Base-by-base conservation (phyloP, 2,888 invertebrate genomes). In the Chaitophorus viminalis region DNA sequence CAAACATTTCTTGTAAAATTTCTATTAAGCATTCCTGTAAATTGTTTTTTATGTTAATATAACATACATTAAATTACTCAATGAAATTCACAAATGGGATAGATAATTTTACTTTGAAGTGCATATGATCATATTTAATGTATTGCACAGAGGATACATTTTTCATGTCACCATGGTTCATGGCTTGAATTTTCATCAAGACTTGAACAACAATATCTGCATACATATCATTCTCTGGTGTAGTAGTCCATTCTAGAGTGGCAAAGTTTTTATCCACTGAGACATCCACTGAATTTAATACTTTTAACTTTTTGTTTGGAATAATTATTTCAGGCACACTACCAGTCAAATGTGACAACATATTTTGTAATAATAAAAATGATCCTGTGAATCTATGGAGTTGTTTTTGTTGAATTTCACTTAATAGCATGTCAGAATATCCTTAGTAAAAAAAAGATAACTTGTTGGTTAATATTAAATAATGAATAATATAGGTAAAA, bases 171-270 rank as follows among this genome's bases (percentile, higher is more conserved):
- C 65, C 46, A 3, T 87, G 74, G 18, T 39, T 75, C 87, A 87
- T 87, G 46, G 46, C 8, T 60, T 87, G 87, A 81, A 87, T 87
- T 31, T 79, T 87, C 87, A 87, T 87, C 18, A 87, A 87, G 5
- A 87, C 87, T 87, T 87, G 87, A 86, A 98, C 93, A 52, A 98
- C 95, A 52, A 99, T 96, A 93, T 99, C 99, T 52, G 99, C 99
- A 92, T 96, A 99, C 98, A 99, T 99, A 92, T 99, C 99, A 91
- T 97, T 96, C 77, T 98, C 95, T 0, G 99, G 98, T 91, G 96
- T 96, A 14, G 98, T 97, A 76, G 95, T 93, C 99, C 99, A 99
- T 94, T 98, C 98, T 89, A 99, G 93, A 0, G 96, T 95, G 52
- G 98, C 95, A 90, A 97, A 94, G 91, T 95, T 95, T 68, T 94